Conservation (phyloP, 2,797 vertebrate species). For the Sebastes aleutianus region DNA sequence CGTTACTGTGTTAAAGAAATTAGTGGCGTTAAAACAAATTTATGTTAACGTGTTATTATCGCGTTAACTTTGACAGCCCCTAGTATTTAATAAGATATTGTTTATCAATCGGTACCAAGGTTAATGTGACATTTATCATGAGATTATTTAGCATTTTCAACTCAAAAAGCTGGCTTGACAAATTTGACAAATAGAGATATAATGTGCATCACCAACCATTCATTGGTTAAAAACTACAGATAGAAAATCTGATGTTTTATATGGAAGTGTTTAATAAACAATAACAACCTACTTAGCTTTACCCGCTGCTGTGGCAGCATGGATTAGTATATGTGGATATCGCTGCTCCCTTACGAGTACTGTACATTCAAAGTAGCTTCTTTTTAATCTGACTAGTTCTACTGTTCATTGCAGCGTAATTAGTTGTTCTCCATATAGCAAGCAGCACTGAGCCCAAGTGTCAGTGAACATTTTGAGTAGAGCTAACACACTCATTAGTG, state of each 20-base stretch:
- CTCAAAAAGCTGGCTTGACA: not conserved
- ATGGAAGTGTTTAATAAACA: not conserved
- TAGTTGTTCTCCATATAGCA: not conserved
- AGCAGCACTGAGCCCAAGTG: not conserved
- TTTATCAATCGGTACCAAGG: no score
- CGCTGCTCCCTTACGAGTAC: not conserved
- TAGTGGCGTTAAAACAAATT: no score
- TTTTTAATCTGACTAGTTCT: constrained; percentile 3
- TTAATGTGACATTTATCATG: not conserved
- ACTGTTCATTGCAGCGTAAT: constrained; percentile 15
- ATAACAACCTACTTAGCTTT: no score
- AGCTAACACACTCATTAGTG: constrained; percentile 22
- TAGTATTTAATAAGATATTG: no score
- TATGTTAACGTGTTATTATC: no score
- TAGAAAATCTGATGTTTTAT: not conserved
- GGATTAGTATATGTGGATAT: not conserved
- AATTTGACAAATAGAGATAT: not conserved
- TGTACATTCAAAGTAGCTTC: constrained; percentile 8
- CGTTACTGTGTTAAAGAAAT: no score
- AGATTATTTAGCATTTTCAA: no score
- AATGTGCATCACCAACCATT: not conserved
- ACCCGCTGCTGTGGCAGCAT: not conserved
- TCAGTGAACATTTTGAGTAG: constrained; percentile 9
- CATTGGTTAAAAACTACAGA: not conserved
- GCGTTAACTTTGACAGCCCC: no score